Conservation (phyloP, 2,888 invertebrate species). For the Cantharis flavilabris region DNA sequence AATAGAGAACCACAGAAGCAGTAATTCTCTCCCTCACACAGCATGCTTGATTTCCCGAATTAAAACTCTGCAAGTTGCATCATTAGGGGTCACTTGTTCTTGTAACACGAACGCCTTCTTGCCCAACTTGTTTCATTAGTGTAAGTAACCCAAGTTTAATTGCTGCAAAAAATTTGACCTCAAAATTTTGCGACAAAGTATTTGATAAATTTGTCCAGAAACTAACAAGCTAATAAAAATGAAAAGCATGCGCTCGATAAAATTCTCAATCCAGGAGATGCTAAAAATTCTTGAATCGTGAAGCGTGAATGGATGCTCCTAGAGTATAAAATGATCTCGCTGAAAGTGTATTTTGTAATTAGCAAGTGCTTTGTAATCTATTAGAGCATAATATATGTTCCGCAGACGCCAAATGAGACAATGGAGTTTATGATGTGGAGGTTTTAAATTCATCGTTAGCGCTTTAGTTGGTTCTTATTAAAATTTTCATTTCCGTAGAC, state of each 20-base stretch:
- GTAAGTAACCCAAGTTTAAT: not conserved
- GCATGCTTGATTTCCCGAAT: conserved; percentile 37
- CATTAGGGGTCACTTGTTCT: conserved; percentile 40
- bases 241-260: not conserved
- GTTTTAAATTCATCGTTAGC: not conserved
- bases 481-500: not conserved
- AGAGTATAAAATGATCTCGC: not conserved
- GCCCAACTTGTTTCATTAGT: not conserved
- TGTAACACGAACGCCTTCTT: conserved; percentile 27
- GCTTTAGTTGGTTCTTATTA: not conserved
- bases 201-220: not conserved
- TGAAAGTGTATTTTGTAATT: not conserved
- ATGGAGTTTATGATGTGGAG: not conserved
- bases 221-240: not conserved
- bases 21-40: conserved; percentile 36
- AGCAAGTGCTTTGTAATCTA: not conserved
- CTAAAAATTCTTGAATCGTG: not conserved
- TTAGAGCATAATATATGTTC: not conserved
- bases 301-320: not conserved
- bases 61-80: conserved; percentile 41
- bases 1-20: conserved; percentile 39
- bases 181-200: not conserved
- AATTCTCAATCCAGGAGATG: not conserved
- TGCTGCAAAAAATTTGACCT: not conserved
- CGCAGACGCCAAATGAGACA: not conserved